Evolutionary conservation across 2,113 vertebrate genomes (phyloP), one percentile per base, ranked within the genome.

Genomic region (Atlantisia rogersi): DNA sequence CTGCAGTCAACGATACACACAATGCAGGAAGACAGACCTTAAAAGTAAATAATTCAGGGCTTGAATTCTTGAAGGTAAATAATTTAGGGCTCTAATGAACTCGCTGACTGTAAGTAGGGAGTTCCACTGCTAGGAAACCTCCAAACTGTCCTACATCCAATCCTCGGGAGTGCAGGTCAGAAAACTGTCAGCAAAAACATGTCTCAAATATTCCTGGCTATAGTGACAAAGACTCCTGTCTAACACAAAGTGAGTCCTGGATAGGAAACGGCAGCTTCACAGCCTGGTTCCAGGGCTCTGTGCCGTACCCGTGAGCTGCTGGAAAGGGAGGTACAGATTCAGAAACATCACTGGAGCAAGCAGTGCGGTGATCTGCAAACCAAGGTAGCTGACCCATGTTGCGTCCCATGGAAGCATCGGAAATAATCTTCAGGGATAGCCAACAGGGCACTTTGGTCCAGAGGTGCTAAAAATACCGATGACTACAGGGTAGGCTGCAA

Each of bases 11-110:
- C 39, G 52, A 84, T 86, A 90, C 2, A 21, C n/a, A 71, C 26
- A 31, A 68, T 0, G 4, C 31, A 65, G n/a, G 46, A 94, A 86
- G 44, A 82, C 55, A 87, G 84, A 85, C 37, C 70, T 96, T 88
- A 90, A 93, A 96, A 63, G 91, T 97, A 96, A 96, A 97, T 96
- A 94, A 97, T 95, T 96, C 88, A 96, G 42, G 52, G 68, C 68
- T 78, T 96, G 88, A 92, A 90, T 90, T 90, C 88, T 91, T 92
- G 68, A 83, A 96, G 85, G 95, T 96, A 94, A 96, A 97, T 96
- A 95, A 97, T 96, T 95, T 70, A 97, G 82, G 82, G 79, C 90
- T 86, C 52, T 96, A 86, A 96, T 60, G 90, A 96, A 96, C 84
- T 95, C 31, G 1, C 42, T 52, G 62, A 78, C 82, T 93, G 68